Evolutionary conservation across 2,888 invertebrate genomes (phyloP), one percentile per base, ranked within the genome.

Genomic region (Clitarchus hookeri): DNA sequence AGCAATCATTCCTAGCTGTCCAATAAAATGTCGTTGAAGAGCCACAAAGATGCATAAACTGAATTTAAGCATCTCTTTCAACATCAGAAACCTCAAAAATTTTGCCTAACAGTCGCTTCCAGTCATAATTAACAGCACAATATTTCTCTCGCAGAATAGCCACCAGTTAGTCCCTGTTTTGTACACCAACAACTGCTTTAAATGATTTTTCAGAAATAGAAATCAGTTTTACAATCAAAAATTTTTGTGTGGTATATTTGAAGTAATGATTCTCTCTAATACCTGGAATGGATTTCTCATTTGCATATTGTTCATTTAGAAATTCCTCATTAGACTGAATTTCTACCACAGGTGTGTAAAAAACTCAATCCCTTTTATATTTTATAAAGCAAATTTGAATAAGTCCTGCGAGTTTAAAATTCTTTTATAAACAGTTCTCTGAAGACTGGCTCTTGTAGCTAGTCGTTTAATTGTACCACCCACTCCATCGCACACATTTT

Each of bases 61-160:
- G 82, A 82, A 82, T 27, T 82, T 82, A 12, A 82, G 82, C 82
- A 82, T 27, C 82, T 23, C 82, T 82, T 82, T 82, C 82, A 27
- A 36, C 27, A 19, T 44, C 82, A 16, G 36, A 82, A 16, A 27
- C 44, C 9, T 82, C 65, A 65, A 65, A 19, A 2, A 82, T 82
- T 44, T 82, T 82, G 19, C 82, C 82, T 36, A 82, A 9, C 82
- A 8, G 26, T 2, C 82, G 26, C 82, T 82, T 23, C 8, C 16
- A 8, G 11, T 65, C 65, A 65, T 65, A 65, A 8, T 65, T 65
- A 16, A 65, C 36, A 1, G 36, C 36, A 36, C 36, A 36, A 36
- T 36, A 36, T 36, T 36, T 36, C 36, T 36, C 53, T 53, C 4
- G 53, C 12, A 53, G 53, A 53, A 53, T 53, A 53, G 12, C 6